Conservation (phyloP, 1,140 invertebrate genomes). For the Bombus waltoni region DNA sequence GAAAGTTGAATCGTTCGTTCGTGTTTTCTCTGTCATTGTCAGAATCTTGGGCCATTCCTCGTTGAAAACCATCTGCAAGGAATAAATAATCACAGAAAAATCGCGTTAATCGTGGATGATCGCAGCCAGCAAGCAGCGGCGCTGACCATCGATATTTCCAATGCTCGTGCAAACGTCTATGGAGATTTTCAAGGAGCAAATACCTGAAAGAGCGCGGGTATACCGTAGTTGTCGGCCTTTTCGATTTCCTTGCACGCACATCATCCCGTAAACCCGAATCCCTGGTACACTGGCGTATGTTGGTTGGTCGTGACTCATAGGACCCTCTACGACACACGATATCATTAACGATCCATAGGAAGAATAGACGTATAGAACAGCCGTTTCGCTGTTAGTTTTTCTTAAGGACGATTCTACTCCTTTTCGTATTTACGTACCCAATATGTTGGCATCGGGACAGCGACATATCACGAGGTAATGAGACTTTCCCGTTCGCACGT, state of each 20-base stretch:
- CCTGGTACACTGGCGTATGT: constrained; percentile 96
- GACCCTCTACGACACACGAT: constrained; percentile 87
- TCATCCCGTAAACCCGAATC: constrained; percentile 96
- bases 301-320: constrained; percentile 96
- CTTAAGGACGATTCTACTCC: neutral
- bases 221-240: constrained; percentile 81
- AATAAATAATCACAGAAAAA: neutral
- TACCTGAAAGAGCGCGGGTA: constrained; percentile 81
- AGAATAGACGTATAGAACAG: too few species aligned
- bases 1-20: constrained; percentile 84
- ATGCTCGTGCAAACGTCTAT: neutral
- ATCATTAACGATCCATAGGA: too few species aligned
- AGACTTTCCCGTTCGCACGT: constrained; percentile 95
- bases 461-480: constrained; percentile 97
- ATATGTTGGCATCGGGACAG: constrained; percentile 91
- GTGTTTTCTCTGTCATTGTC: constrained; percentile 44
- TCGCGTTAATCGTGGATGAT: too few species aligned
- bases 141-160: too few species aligned
- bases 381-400: too few species aligned
- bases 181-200: neutral
- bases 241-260: constrained; percentile 88
- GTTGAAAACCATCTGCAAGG: neutral
- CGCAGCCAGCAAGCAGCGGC: too few species aligned
- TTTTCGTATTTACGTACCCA: constrained; percentile 85
- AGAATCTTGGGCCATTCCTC: neutral